phyloP scores from a whole-genome alignment of 2,888 invertebrate species.

The Tipula helvola region DNA sequence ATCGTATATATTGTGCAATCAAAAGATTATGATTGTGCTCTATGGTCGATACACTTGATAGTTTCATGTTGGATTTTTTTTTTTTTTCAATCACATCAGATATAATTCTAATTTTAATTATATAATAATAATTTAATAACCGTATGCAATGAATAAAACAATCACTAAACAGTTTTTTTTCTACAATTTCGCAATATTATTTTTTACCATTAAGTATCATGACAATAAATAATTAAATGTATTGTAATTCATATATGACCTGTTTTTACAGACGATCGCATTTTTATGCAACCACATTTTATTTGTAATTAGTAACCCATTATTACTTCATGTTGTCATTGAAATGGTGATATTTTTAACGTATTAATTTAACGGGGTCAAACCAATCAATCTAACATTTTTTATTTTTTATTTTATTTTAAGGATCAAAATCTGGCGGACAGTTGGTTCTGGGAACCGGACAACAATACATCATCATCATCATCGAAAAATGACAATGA shows the following conservation, averaged over 20 bases:
- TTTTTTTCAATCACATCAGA: not conserved
- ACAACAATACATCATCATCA: constrained; percentile 21
- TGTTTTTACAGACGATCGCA: not conserved
- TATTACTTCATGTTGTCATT: not conserved
- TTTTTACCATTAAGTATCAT: not conserved
- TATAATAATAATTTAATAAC: not conserved
- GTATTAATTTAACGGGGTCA: not conserved
- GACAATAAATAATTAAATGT: not conserved
- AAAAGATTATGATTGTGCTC: not conserved
- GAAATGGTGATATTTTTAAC: not conserved
- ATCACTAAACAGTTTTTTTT: not conserved
- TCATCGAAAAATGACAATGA: constrained; percentile 24
- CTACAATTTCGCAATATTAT: not conserved
- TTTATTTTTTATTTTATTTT: constrained; percentile 8
- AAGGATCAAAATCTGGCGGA: constrained; percentile 30
- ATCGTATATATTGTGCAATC: not conserved
- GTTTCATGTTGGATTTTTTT: not conserved
- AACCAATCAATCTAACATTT: not conserved
- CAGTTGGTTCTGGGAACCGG: constrained; percentile 36
- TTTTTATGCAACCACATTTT: not conserved
- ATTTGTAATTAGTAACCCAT: not conserved
- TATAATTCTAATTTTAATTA: not conserved
- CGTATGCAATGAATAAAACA: not conserved
- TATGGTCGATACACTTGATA: not conserved
- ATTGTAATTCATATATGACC: not conserved